These are phyloP conservation scores for Cryptotermes secundus DNA, from an alignment of 1,140 invertebrate species.

Conservation along the genomic window DNA sequence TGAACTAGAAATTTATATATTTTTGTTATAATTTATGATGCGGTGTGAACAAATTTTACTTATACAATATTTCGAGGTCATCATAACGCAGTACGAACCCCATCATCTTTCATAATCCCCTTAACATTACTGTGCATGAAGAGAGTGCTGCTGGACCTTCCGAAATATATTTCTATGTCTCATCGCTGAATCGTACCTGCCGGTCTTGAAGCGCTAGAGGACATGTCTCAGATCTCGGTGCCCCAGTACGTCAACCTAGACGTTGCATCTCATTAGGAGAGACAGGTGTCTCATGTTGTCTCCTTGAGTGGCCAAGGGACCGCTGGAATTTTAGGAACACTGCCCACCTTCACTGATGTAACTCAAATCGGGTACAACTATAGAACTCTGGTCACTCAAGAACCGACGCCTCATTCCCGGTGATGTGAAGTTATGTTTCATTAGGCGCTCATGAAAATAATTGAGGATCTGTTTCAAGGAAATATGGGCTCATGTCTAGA, in stretches of 20 bases:
- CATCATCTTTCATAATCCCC: too few species aligned
- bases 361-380: not conserved
- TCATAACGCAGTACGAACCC: too few species aligned
- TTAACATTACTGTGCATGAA: too few species aligned
- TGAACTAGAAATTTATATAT: too few species aligned
- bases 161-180: not conserved
- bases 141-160: too few species aligned
- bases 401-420: not conserved
- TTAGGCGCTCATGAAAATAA: too few species aligned
- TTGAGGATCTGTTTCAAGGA: too few species aligned
- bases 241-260: not conserved
- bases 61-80: too few species aligned
- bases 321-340: not conserved
- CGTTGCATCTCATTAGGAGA: not conserved
- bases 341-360: not conserved
- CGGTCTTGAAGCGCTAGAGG: not conserved
- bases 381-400: not conserved
- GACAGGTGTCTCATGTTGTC: not conserved
- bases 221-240: not conserved
- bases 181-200: too few species aligned
- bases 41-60: too few species aligned
- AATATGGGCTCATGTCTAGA: too few species aligned
- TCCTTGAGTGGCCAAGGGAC: not conserved
- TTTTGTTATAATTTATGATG: too few species aligned
- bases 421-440: not conserved